Evolutionary conservation across 2,113 vertebrate genomes (phyloP), one percentile per base, ranked within the genome.

Genomic region (Parotia lawesii): DNA sequence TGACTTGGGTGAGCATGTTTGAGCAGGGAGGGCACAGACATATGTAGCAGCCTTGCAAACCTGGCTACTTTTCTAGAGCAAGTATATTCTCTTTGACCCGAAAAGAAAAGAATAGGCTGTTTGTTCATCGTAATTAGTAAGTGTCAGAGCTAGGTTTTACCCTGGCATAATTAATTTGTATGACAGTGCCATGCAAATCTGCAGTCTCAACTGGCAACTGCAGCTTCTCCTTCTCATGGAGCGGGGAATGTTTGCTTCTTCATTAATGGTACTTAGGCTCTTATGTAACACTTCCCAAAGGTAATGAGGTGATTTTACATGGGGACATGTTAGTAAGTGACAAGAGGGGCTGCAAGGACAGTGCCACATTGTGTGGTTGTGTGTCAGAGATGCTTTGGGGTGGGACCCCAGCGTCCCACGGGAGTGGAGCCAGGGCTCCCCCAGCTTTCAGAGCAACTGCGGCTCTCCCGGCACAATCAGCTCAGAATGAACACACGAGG

Each of bases 391-490:
- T 35, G 58, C 44, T 40, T 4, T 4, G 10, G 85, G 48, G 9
- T 27, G 40, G 45, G 62, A 72, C 15, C 11, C 7, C 5, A 29
- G 6, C 0, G 0, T 28, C 35, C 29, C 5, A 3, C 15, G 8
- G 47, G 42, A 48, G 25, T 15, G 51, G 40, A 66, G 9, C 27
- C 44, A 42, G 71, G 33, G 53, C 53, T 81, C 15, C 24, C 29
- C 40, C 4, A 2, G 45, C 35, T 62, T 21, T 53, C 2, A 10
- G 22, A 21, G 15, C 3, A 13, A 17, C n/a, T 28, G 27, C 0
- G 0, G 28, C 47, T 45, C 42, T 75, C 28, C 48, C 76, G 37
- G 3, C 2, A 11, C 47, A 15, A 4, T 29, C 31, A 10, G 24
- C 60, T 51, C 8, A 61, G n/a, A 48, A 38, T 3, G 57, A 82